phyloP scores from a whole-genome alignment of 2,888 invertebrate species.

The Embidobia sp. region DNA sequence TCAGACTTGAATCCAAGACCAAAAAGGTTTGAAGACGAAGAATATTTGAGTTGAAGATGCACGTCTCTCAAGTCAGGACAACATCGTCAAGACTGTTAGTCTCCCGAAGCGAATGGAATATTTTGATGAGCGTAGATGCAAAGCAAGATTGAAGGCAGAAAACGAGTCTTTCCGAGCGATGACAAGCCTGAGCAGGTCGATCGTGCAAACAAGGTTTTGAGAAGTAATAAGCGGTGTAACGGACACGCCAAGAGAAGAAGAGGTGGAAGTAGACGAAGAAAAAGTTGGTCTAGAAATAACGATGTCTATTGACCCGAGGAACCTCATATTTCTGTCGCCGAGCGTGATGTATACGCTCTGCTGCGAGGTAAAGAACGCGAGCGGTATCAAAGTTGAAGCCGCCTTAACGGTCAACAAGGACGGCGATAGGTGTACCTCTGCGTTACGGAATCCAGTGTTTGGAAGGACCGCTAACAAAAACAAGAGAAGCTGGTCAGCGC shows the following conservation, averaged over 20 bases:
- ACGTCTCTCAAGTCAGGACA: too few species aligned
- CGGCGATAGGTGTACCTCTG: neutral
- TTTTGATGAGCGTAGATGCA: neutral
- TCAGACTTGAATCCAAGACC: too few species aligned
- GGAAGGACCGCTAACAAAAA: conserved; percentile 37
- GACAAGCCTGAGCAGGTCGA: conserved; percentile 16
- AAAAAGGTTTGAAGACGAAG: too few species aligned
- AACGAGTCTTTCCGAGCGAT: neutral
- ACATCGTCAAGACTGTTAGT: too few species aligned
- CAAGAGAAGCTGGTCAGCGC: conserved; percentile 7
- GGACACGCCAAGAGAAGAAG: conserved; percentile 23
- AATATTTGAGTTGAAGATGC: too few species aligned
- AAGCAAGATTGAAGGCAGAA: neutral
- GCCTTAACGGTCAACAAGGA: conserved; percentile 9
- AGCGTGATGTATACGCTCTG: conserved; percentile 30
- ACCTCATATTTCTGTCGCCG: conserved; percentile 41
- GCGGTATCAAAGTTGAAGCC: conserved; percentile 23
- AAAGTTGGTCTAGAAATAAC: conserved; percentile 56
- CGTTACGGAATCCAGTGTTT: conserved; percentile 14
- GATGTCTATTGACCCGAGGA: conserved; percentile 50
- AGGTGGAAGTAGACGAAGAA: conserved; percentile 10
- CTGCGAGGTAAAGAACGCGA: conserved; percentile 22
- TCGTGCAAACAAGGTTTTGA: conserved; percentile 21
- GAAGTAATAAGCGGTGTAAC: conserved; percentile 53
- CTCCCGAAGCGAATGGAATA: too few species aligned